Evolutionary conservation across 2,797 vertebrate species (phyloP), one percentile per base, ranked within the genome.

Genomic region (Australoheros facetus): DNA sequence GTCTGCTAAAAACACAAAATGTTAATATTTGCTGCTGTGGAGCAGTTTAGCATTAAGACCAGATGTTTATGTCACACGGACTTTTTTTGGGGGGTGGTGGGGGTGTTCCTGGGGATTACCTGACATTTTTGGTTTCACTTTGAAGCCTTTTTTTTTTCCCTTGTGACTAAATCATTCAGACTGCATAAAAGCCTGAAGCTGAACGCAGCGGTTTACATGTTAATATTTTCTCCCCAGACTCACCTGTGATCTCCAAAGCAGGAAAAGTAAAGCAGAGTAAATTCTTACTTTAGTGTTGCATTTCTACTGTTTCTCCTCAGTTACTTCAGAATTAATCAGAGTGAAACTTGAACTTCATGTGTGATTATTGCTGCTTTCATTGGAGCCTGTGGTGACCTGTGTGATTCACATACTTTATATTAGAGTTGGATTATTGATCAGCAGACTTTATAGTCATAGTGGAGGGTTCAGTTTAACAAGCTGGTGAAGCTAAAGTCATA

Each of bases 351-450:
- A 26, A 26, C 55, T 0, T 59, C 57, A 7, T 59, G 19, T 21
- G n/a, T 23, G 23, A 23, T 23, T 23, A 23, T 23, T 23, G 23
- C 3, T 37, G 58, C 32, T 60, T 21, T 37, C 3, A 59, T 4
- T 0, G 5, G 57, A 7, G 17, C 1, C 0, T 54, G 2, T 55
- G 53, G 53, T 13, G 21, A 55, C 0, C 9, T 34, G 0, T 34
- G 58, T 37, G 58, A 37, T 37, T 11, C 58, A 60, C 58, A 60
- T 60, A 34, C 19, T 37, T 34, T n/a, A 59, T 34, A 7, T 34
- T 2, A 37, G 6, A n/a, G 57, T 12, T n/a, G 11, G 58, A 21
- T 3, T 60, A 60, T 59, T 59, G 17, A 34, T 1, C 17, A 34
- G 30, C 30, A 59, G 30, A 58, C 9, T 0, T 58, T 1, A 58